Evolutionary conservation across 1,140 invertebrate genomes (phyloP), one percentile per base, ranked within the genome.

Genomic region (Zaprionus lachaisei): DNA sequence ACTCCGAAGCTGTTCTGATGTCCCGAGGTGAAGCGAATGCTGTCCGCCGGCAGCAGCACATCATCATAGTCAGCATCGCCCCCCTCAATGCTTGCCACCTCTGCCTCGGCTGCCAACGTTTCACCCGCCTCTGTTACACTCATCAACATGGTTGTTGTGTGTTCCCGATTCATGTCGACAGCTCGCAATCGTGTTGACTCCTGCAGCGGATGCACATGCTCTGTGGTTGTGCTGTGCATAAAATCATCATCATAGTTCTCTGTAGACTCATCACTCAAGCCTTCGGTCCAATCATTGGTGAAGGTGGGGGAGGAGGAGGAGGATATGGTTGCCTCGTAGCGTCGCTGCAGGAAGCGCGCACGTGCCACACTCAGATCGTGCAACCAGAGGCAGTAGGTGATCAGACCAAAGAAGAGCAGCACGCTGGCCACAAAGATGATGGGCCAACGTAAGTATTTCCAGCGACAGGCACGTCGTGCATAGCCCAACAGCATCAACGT

Each of bases 1-100:
- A 95, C 93, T 41, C 94, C 94, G 71, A 95, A 95, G 49, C 94
- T 93, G 74, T 95, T 95, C 72, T 94, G 94, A 90, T 95, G 94
- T 12, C 94, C 94, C 17, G 94, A 95, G 14, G 94, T 94, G 72
- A 95, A 95, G 34, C 93, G 93, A 54, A 94, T 90, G 17, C 91
- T 85, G 28, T 92, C 90, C 7, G 86, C 86, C 0, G 91, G 91
- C 26, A 83, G 22, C 73, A 92, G 63, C 11, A 82, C 71, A 37
- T 92, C 91, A 44, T 91, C 91, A 38, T 86, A 77, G 11, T 80
- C 78, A 14, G 73, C 70, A 7, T 91, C 75, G 20, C 72, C 66
- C 7, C 24, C 67, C 26, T 76, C 64, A 24, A 76, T 55, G 12
- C 28, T 34, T 5, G 28, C 77, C 17, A 55, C 38, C 54, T 54